Evolutionary conservation across 2,888 invertebrate species (phyloP).

Genomic region (Laothoe populi): DNA sequence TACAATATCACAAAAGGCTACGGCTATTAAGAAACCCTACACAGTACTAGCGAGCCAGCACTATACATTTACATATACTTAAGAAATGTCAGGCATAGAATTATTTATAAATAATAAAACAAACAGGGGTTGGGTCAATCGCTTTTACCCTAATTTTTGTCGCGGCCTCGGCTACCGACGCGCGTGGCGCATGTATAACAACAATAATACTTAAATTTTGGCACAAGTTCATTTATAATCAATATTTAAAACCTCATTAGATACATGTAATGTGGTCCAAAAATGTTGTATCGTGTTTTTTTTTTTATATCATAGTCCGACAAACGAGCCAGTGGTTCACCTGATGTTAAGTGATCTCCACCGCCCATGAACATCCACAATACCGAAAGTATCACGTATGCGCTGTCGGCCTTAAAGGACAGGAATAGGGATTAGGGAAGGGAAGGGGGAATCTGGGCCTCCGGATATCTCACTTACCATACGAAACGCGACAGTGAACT

Average conservation of each 20-base stretch:
- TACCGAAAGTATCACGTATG: no score
- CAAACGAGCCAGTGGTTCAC: no score
- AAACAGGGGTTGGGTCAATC: conserved; percentile 9
- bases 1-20: conserved; percentile 19
- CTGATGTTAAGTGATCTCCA: no score
- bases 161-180: not conserved
- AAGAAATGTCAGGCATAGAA: conserved; percentile 2
- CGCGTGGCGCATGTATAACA: conserved; percentile 7
- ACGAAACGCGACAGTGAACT: no score
- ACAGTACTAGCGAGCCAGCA: not conserved
- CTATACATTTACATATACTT: conserved; percentile 1
- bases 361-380: no score
- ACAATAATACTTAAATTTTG: not conserved
- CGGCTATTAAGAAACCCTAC: conserved; percentile 28
- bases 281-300: no score
- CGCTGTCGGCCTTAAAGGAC: no score
- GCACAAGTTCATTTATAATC: not conserved
- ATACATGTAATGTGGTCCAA: no score
- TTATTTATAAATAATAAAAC: conserved; percentile 20
- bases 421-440: no score
- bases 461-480: no score
- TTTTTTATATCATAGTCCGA: no score
- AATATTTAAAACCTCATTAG: conserved; percentile 3
- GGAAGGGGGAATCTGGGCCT: no score
- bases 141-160: conserved; percentile 18